phyloP scores from a whole-genome alignment of 2,113 vertebrate species.

The human region DNA sequence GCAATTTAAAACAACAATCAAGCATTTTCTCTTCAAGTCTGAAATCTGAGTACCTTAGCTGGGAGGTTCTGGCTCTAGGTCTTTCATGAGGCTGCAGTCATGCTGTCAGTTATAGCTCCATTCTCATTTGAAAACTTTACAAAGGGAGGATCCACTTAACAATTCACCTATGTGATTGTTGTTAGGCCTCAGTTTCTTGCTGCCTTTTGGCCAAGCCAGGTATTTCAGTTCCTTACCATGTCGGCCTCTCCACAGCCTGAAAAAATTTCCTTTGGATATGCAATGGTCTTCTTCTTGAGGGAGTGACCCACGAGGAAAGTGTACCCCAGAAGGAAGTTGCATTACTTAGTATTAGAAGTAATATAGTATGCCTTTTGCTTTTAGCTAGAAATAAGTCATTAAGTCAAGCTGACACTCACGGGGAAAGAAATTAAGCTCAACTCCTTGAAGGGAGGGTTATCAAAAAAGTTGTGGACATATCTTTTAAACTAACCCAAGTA shows the following conservation, averaged over 20 bases:
- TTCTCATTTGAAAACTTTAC: background rate
- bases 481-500: background rate
- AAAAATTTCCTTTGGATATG: background rate
- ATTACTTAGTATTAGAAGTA: background rate
- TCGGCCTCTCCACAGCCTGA: background rate
- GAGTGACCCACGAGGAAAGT: background rate
- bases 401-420: background rate
- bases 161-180: background rate
- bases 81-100: background rate
- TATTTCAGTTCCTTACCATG: background rate
- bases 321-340: background rate
- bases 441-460: background rate
- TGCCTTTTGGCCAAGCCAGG: background rate
- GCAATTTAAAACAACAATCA: background rate
- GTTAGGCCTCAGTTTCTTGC: background rate
- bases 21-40: background rate
- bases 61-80: background rate
- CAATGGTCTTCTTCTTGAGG: background rate
- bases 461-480: background rate
- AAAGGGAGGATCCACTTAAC: background rate
- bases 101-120: background rate
- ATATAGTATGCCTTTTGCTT: background rate
- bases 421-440: background rate
- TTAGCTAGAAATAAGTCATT: background rate
- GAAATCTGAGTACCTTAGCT: background rate